phyloP scores from a whole-genome alignment of 2,113 vertebrate genomes.

The Bos javanicus region DNA sequence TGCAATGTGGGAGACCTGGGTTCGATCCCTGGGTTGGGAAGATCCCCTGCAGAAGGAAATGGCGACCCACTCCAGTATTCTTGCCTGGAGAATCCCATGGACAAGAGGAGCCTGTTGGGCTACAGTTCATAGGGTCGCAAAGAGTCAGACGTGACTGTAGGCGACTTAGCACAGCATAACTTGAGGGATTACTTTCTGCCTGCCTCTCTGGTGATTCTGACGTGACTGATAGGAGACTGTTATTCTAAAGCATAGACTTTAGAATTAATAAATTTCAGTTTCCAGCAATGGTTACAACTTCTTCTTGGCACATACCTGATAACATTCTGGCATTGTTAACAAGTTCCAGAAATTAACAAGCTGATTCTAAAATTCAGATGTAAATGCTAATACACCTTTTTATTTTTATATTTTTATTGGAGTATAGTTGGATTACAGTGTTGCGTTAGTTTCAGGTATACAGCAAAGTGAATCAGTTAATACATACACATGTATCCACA shows the following conservation, averaged over 20 bases:
- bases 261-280: not conserved
- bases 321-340: not conserved
- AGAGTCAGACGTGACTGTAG: not conserved
- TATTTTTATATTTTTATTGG: not conserved
- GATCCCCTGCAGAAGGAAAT: not conserved
- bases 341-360: not conserved
- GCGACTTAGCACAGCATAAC: not conserved
- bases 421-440: not conserved
- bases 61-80: not conserved
- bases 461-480: not conserved
- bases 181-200: not conserved
- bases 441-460: not conserved
- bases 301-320: not conserved
- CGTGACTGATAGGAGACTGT: not conserved
- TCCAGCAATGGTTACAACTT: not conserved
- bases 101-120: not conserved
- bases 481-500: not conserved
- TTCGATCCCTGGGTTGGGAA: not conserved
- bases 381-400: not conserved
- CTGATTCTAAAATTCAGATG: not conserved
- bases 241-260: not conserved
- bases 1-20: not conserved
- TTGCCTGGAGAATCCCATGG: not conserved
- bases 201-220: not conserved
- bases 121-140: not conserved